phyloP scores from a whole-genome alignment of 2,113 vertebrate species.

The Peromyscus californicus region DNA sequence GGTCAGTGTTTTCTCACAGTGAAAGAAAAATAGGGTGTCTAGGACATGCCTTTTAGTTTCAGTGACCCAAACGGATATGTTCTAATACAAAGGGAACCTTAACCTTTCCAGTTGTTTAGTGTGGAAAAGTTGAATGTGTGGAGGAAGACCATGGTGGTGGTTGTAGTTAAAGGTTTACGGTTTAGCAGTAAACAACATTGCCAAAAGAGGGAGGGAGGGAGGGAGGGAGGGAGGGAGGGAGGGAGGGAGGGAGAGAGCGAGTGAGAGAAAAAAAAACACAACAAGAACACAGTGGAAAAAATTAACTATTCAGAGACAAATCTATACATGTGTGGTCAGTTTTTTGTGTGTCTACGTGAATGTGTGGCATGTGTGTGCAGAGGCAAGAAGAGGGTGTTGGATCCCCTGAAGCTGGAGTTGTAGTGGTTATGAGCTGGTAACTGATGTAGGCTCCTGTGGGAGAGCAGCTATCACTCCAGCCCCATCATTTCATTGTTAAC shows the following conservation, averaged over 20 bases:
- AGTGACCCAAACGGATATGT: constrained; percentile 1
- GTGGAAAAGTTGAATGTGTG: not conserved
- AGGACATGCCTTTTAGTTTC: not conserved
- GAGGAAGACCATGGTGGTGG: not conserved
- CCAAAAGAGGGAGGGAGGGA: not conserved
- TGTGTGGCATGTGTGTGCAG: not conserved
- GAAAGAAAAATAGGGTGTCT: not conserved
- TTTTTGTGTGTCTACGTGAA: no score
- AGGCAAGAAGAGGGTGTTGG: not conserved
- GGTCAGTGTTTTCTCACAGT: not conserved
- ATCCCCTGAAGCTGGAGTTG: not conserved
- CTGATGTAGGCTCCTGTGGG: not conserved
- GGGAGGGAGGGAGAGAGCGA: no score
- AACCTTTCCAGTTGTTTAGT: not conserved
- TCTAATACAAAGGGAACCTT: not conserved
- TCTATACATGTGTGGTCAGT: not conserved
- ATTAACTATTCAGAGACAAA: not conserved
- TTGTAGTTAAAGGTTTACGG: not conserved
- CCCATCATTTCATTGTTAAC: not conserved
- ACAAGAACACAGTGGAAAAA: not conserved
- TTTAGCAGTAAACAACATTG: constrained; percentile 28
- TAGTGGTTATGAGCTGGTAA: not conserved
- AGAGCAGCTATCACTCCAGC: not conserved
- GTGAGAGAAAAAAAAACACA: not conserved
- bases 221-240: not conserved